Percentiles rank a stretch among this genome's conserved stretches.
These are phyloP conservation scores for Rhabditophanes sp. DNA, from an alignment of 2,888 invertebrate genomes.

Conservation along the genomic window DNA sequence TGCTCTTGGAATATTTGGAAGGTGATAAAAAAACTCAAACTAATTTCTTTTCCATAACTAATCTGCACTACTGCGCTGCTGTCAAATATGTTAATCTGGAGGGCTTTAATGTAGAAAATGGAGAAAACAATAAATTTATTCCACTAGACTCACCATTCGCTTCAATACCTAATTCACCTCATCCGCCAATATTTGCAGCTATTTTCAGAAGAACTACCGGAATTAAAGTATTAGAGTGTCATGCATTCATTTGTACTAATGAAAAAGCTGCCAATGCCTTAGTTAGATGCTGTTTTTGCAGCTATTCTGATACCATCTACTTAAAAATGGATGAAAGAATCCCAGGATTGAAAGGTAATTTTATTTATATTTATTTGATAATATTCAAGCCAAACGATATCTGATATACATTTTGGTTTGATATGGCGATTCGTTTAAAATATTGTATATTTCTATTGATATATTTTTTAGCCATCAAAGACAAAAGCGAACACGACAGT, in stretches of 20 bases:
- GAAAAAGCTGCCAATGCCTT: constrained; percentile 92
- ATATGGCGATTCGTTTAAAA: background rate
- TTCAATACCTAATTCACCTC: constrained; percentile 71
- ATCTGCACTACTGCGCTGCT: constrained; percentile 84
- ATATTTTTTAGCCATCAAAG: too few relatives aligned
- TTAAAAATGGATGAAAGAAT: constrained; percentile 34
- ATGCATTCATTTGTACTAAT: constrained; percentile 89
- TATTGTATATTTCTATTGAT: too few relatives aligned
- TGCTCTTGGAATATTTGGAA: constrained; percentile 77
- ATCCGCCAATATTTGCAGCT: constrained; percentile 89
- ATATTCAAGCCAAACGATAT: too few relatives aligned
- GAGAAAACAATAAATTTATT: constrained; percentile 54
- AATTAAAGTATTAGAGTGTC: constrained; percentile 83
- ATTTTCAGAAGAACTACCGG: constrained; percentile 84
- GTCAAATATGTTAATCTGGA: constrained; percentile 63
- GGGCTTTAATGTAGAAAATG: constrained; percentile 48
- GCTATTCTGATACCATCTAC: constrained; percentile 65
- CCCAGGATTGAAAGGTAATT: constrained; percentile 25
- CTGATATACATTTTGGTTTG: too few relatives aligned
- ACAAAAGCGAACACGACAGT: too few relatives aligned
- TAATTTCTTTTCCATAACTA: constrained; percentile 84
- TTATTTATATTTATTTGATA: too few relatives aligned
- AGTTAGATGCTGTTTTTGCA: constrained; percentile 72
- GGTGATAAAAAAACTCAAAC: constrained; percentile 75
- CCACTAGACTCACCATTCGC: constrained; percentile 91